Evolutionary conservation across 2,888 invertebrate genomes (phyloP).

Genomic region (Trichopoda pennipes): DNA sequence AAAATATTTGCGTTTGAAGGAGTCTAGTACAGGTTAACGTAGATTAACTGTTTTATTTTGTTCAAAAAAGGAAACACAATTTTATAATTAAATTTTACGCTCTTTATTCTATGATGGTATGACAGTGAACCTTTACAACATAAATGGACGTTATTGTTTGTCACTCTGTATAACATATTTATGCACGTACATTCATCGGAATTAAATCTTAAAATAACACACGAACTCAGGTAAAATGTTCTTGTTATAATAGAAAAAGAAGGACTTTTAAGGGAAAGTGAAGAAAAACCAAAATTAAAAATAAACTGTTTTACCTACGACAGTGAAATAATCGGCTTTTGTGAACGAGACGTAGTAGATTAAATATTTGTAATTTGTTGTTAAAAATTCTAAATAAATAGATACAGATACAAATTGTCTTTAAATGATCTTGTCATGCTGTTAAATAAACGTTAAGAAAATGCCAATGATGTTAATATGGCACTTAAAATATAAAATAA

Average conservation of each 20-base stretch:
- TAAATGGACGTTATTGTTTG: neutral
- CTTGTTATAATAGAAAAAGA: neutral
- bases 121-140: neutral
- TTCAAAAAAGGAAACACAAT: no score
- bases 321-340: slow-evolving; percentile 26
- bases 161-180: neutral
- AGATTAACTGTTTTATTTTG: no score
- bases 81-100: no score
- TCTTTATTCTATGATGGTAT: no score
- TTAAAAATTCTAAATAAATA: neutral
- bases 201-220: slow-evolving; percentile 1
- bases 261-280: neutral
- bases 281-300: slow-evolving; percentile 18
- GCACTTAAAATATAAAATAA: neutral
- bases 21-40: no score
- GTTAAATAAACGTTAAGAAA: neutral
- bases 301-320: slow-evolving; percentile 18
- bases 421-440: neutral
- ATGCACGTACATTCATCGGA: neutral
- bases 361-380: slow-evolving; percentile 33
- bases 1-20: no score
- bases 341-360: neutral
- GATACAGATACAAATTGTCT: neutral
- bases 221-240: slow-evolving; percentile 35
- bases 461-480: slow-evolving; percentile 2